A percentile compares a stretch with the other conserved stretches of the same genome.
phyloP scores from a whole-genome alignment of 2,797 vertebrate species.

The Gymnoscopelus braueri region DNA sequence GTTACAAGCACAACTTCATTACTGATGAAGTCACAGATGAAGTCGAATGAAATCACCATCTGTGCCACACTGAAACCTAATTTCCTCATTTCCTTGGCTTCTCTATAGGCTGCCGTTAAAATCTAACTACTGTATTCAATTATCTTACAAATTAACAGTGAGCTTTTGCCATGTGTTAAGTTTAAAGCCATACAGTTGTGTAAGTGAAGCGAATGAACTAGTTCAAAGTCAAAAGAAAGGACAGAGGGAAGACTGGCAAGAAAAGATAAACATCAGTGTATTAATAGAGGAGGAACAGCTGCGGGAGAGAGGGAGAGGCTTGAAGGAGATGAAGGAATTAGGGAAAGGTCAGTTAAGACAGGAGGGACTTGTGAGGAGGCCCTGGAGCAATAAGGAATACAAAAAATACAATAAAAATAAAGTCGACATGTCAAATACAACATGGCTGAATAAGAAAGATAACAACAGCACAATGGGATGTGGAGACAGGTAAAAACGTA shows the following conservation, averaged over 20 bases:
- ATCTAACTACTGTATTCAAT: neutral
- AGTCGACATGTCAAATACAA: neutral
- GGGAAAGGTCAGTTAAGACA: conserved; percentile 2
- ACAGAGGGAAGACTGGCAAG: neutral
- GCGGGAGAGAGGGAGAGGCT: neutral
- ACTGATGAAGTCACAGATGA: no score
- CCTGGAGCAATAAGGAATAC: neutral
- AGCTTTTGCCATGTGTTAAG: neutral
- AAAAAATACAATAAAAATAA: neutral
- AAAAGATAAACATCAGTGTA: neutral
- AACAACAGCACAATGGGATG: no score
- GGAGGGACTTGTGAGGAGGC: neutral
- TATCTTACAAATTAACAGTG: neutral
- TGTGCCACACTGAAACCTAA: no score
- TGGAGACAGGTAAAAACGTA: no score
- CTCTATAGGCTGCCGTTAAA: no score
- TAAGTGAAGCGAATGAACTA: neutral
- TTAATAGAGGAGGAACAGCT: conserved; percentile 10
- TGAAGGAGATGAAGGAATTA: neutral
- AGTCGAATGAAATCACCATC: no score
- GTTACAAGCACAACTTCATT: no score
- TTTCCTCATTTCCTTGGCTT: no score
- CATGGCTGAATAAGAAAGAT: neutral
- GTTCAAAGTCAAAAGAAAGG: neutral
- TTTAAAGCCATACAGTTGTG: neutral